These are phyloP conservation scores for Bradypodion ventrale DNA, from an alignment of 2,797 vertebrate genomes.

Conservation along the genomic window DNA sequence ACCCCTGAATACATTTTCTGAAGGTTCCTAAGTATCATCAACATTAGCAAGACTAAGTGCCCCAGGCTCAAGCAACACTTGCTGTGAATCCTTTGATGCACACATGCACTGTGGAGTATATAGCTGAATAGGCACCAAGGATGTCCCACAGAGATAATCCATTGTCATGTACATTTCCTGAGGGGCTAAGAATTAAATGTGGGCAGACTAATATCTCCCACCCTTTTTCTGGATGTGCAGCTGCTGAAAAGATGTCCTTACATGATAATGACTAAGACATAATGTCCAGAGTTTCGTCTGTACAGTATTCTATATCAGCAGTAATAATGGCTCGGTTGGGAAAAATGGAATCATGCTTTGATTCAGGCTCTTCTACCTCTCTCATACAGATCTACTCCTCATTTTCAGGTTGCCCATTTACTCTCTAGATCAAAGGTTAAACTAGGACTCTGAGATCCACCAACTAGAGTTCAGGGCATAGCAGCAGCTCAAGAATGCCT, in stretches of 20 bases:
- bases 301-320: not conserved
- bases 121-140: conserved; percentile 32
- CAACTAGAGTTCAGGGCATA: not conserved
- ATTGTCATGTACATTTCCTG: conserved; percentile 49
- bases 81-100: conserved; percentile 50
- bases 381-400: not conserved
- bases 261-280: not conserved
- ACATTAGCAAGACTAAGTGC: conserved; percentile 28
- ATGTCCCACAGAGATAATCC: conserved; percentile 53
- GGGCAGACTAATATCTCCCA: conserved; percentile 24
- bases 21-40: conserved; percentile 48
- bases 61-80: conserved; percentile 55
- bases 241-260: conserved; percentile 3
- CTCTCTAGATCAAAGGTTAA: not conserved
- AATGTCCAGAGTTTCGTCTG: not conserved
- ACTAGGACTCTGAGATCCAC: conserved; percentile 11
- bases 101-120: conserved; percentile 24
- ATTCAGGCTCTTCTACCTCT: not conserved
- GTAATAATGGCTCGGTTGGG: not conserved
- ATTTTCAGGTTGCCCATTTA: not conserved
- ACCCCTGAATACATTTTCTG: conserved; percentile 31
- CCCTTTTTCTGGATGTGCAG: conserved; percentile 28
- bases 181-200: conserved; percentile 37
- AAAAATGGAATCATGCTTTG: not conserved
- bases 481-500: conserved; percentile 4